Conservation (phyloP, 2,113 vertebrate species). For the Ibidorhyncha struthersii region DNA sequence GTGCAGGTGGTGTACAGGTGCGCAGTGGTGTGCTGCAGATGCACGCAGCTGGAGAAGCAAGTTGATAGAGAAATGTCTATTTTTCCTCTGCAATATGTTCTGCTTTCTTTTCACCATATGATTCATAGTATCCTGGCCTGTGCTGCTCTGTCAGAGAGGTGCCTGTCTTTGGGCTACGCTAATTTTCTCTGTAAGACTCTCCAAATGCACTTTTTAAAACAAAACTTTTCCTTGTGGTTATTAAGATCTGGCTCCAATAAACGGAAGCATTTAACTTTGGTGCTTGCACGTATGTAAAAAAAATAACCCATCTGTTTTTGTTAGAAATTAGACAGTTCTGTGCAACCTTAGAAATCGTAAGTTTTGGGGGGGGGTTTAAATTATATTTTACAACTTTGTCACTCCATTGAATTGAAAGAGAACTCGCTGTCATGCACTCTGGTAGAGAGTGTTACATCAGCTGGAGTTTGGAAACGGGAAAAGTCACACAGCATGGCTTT, state of each 20-base stretch:
- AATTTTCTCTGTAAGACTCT: background rate
- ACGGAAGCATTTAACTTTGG: background rate
- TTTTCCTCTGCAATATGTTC: background rate
- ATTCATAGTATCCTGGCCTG: background rate
- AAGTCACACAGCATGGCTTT: background rate
- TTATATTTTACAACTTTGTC: background rate
- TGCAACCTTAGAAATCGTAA: background rate
- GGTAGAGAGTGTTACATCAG: background rate
- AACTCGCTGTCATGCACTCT: background rate
- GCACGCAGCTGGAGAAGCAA: background rate
- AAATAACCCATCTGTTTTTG: background rate
- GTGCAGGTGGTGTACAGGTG: background rate
- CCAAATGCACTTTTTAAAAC: background rate
- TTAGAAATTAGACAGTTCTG: background rate
- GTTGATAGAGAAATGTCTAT: rapidly evolving
- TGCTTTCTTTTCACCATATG: background rate
- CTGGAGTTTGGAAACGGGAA: background rate
- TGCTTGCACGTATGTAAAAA: background rate
- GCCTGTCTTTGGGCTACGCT: background rate
- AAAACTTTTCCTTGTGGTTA: background rate
- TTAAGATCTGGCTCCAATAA: background rate
- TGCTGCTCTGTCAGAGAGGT: background rate
- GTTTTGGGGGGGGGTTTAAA: background rate
- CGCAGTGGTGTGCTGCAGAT: too few species aligned
- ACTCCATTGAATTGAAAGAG: background rate